Evolutionary conservation across 1,140 invertebrate species (phyloP), one percentile per base, ranked within the genome.

Genomic region (Acyrthosiphon pisum): DNA sequence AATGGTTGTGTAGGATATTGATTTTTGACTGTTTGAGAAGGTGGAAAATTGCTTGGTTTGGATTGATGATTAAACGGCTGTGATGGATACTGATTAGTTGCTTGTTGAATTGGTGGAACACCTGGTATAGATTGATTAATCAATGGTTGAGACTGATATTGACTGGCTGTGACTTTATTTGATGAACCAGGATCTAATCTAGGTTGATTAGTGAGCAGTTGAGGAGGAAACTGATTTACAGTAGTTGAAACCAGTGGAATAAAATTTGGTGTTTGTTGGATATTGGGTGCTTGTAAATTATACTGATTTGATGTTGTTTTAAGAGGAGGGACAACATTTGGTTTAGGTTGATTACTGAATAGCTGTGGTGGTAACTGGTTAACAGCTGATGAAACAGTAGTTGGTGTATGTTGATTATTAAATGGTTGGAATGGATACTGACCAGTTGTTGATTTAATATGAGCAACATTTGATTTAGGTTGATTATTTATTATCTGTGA

Each of bases 331-430:
- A 48, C 30, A 48, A n/a, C 30, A 46, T 56, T 30, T 48, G 41
- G 76, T 68, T 91, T 91, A 46, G 35, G 37, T 91, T 76, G 90
- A 91, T 76, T 60, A 68, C 41, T 91, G n/a, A 90, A 90, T 9
- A 37, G 2, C 30, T 90, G 88, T 56, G 88, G 30, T 44, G 56
- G 56, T 41, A 60, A 60, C 9, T 76, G 90, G 18, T 44, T 44
- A 60, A 68, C 26, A 44, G 37, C 11, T 41, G 56, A 41, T 76
- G 50, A 41, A 60, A 44, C 41, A 26, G 90, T 8, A 22, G 26
- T 26, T 6, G 53, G 18, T 30, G 22, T 76, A 68, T 23, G 20
- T 91, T 91, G 90, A n/a, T 46, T 91, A 60, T 68, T 76, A 26
- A 68, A 68, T 9, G 37, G 30, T 7, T 91, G 56, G 68, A 41